phyloP scores from a whole-genome alignment of 2,797 vertebrate species.

The Tokudaia muenninki region DNA sequence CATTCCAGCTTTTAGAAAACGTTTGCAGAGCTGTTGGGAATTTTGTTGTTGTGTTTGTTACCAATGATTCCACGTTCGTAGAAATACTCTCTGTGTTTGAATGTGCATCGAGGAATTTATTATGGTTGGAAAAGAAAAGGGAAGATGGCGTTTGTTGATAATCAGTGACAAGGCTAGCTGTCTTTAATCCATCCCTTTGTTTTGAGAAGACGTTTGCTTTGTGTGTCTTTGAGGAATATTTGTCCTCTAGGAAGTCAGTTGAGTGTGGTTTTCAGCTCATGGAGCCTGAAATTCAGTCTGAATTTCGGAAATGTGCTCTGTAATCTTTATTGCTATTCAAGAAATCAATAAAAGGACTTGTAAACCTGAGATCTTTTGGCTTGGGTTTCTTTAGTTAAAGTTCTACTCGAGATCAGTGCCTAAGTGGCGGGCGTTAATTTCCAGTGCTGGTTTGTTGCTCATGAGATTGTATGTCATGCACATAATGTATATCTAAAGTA shows the following conservation, averaged over 20 bases:
- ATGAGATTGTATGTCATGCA: slow-evolving; percentile 18
- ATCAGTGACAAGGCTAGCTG: slow-evolving; percentile 22
- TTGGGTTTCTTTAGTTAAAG: slow-evolving; percentile 45
- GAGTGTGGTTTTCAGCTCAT: slow-evolving; percentile 18
- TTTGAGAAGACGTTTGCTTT: not conserved
- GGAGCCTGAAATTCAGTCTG: not conserved
- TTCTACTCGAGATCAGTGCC: not conserved
- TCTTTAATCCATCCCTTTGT: slow-evolving; percentile 46
- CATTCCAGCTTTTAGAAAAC: slow-evolving; percentile 11
- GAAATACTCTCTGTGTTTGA: slow-evolving; percentile 57
- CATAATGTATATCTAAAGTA: slow-evolving; percentile 38
- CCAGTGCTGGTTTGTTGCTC: slow-evolving; percentile 39
- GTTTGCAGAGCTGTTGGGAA: slow-evolving; percentile 58
- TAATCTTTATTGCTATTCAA: slow-evolving; percentile 28
- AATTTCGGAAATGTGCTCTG: not conserved
- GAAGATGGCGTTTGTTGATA: slow-evolving; percentile 35
- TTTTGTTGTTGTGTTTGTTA: not conserved
- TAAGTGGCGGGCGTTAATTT: slow-evolving; percentile 35
- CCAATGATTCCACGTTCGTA: not conserved
- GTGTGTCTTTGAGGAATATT: not conserved
- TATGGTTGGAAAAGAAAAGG: slow-evolving; percentile 39
- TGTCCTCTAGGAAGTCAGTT: not conserved
- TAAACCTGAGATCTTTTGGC: not conserved
- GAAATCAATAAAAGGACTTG: not conserved
- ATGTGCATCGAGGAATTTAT: slow-evolving; percentile 53